Evolutionary conservation across 2,113 vertebrate species (phyloP), one percentile per base, ranked within the genome.

Genomic region (Mus spicilegus): DNA sequence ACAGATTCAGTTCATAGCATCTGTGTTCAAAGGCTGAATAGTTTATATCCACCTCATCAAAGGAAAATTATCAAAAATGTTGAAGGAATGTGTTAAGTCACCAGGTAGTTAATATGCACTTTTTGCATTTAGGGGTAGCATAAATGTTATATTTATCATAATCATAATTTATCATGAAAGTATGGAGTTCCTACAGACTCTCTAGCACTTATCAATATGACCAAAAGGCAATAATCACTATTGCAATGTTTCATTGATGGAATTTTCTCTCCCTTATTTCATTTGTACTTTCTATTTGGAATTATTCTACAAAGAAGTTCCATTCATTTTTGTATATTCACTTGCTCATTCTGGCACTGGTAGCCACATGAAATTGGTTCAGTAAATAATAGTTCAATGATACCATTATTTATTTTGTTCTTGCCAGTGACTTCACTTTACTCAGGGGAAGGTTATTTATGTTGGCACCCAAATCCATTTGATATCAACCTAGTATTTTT

Each of bases 391-490:
- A 56, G 67, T 30, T 85, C 26, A 84, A 17, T 49, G 42, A 4
- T 12, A 70, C 58, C 33, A 2, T n/a, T 75, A n/a, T 89, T 96
- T 80, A n/a, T 56, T 91, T 88, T 91, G 7, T 90, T 85, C 42
- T 42, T 42, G 11, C 4, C 30, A 65, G 82, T 30, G 33, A 20
- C 67, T 72, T 78, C 42, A 30, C n/a, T 92, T 89, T 61, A 84
- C 28, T 87, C 26, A 46, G 22, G 89, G n/a, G 33, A 39, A 42
- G 2, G 3, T 72, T 12, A 90, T 67, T 76, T 16, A 82, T 24
- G 28, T 61, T 84, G 22, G 70, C 5, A 19, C 19, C 46, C 76
- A 3, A 77, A 13, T 77, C n/a, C 9, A 75, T 67, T 24, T 63
- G 39, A 39, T 1, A 11, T 30, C 10, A 26, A 19, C 9, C 5